Conservation (phyloP, 1,140 invertebrate species). For the Apis laboriosa region DNA sequence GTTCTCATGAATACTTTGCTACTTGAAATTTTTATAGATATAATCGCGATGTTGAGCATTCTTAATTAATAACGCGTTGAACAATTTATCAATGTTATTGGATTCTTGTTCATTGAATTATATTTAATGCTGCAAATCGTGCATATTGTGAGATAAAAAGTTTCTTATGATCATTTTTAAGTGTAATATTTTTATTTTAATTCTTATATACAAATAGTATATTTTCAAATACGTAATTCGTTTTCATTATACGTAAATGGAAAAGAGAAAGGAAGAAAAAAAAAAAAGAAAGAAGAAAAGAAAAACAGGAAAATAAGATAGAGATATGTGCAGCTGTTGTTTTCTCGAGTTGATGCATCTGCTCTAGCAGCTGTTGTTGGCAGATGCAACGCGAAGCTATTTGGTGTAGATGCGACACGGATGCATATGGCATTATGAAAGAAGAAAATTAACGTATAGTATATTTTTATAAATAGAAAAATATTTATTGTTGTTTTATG, state of each 20-base stretch:
- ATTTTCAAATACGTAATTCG: too few species aligned
- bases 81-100: neutral
- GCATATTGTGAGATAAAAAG: neutral
- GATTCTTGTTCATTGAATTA: neutral
- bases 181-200: too few species aligned
- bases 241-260: neutral
- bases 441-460: neutral
- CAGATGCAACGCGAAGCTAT: slow-evolving; percentile 22
- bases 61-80: neutral
- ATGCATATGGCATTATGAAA: neutral
- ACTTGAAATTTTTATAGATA: slow-evolving; percentile 47
- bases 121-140: neutral
- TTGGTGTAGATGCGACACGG: neutral
- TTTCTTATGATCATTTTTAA: too few species aligned
- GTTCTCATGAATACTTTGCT: slow-evolving; percentile 68
- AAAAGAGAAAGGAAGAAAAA: neutral
- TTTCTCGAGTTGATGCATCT: slow-evolving; percentile 68
- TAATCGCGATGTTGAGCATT: neutral
- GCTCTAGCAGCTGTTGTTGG: slow-evolving; percentile 68
- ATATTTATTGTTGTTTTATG: neutral
- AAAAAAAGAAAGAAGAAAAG: neutral
- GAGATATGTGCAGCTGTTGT: slow-evolving; percentile 52
- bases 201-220: too few species aligned
- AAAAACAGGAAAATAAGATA: neutral
- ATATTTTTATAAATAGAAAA: neutral